Evolutionary conservation across 2,797 vertebrate genomes (phyloP), one percentile per base, ranked within the genome.

Genomic region (Nothura maculosa): DNA sequence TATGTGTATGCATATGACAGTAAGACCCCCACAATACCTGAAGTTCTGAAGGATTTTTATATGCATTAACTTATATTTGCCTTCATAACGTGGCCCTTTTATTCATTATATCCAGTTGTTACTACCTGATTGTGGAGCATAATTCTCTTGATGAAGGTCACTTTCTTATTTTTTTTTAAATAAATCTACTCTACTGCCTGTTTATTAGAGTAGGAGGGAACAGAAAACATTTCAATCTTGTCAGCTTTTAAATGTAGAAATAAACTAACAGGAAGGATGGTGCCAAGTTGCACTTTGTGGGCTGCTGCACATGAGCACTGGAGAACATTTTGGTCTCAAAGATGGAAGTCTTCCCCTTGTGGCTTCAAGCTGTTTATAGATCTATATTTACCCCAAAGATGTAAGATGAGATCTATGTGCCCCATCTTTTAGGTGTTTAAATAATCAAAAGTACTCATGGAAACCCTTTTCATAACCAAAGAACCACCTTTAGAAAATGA

Each of bases 211-310:
- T 55, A 63, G 60, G 83, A 60, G 48, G 52, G 70, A 84, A 55
- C 48, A 43, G 70, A 86, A 91, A 85, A 89, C 24, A 27, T 27
- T 63, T 81, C 55, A 78, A 67, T 82, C 57, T 91, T 19, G 2
- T 95, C 95, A 92, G 82, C 74, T 93, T 81, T 81, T 92, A 89
- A 91, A 94, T 69, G 77, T 83, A 84, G 74, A 85, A 87, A 90
- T 85, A 91, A 95, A 93, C 73, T 87, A 80, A 60, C 30, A 78
- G 87, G 75, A 91, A 83, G 34, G 34, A 45, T 60, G 85, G 62
- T 88, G 32, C 20, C 8, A 47, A 16, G 75, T 30, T 78, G 22
- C 14, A 22, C 0, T 57, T 43, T 47, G 12, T 50, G 5, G 17
- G 2, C 18, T 42, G 13, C 81, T 77, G 8, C 18, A 82, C 3